Evolutionary conservation across 2,797 vertebrate species (phyloP).

Genomic region (Pteronotus mesoamericanus): DNA sequence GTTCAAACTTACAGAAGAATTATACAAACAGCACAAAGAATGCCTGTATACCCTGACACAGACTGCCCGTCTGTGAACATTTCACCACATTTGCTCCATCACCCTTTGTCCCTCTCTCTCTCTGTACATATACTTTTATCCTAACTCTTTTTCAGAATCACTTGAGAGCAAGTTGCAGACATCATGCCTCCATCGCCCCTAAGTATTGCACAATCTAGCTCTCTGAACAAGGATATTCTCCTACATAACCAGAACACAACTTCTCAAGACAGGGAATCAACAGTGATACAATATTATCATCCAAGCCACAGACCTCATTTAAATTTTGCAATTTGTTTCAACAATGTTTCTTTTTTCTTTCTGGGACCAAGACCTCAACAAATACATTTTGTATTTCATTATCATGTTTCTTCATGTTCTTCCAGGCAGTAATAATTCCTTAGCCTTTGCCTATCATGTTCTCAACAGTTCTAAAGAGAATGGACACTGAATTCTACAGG

Average conservation of each 20-base stretch:
- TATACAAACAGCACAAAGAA: background rate
- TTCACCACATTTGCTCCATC: background rate
- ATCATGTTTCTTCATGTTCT: background rate
- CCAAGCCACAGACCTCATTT: background rate
- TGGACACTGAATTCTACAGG: background rate
- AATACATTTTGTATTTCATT: background rate
- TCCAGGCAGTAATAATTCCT: background rate
- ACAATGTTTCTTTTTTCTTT: background rate
- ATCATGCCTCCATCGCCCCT: background rate
- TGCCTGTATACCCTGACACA: background rate
- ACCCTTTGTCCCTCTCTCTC: background rate
- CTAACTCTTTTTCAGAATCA: background rate
- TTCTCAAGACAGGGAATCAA: background rate
- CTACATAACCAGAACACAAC: background rate
- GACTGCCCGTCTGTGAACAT: background rate
- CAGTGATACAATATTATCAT: background rate
- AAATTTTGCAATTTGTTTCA: background rate
- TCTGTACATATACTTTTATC: background rate
- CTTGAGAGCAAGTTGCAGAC: background rate
- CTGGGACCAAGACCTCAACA: background rate
- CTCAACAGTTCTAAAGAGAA: background rate
- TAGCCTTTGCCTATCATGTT: background rate
- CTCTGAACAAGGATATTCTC: background rate
- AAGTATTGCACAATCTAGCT: background rate
- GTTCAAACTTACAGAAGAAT: background rate